Base-by-base conservation (phyloP, 2,888 invertebrate species). In the Biston stratarius region DNA sequence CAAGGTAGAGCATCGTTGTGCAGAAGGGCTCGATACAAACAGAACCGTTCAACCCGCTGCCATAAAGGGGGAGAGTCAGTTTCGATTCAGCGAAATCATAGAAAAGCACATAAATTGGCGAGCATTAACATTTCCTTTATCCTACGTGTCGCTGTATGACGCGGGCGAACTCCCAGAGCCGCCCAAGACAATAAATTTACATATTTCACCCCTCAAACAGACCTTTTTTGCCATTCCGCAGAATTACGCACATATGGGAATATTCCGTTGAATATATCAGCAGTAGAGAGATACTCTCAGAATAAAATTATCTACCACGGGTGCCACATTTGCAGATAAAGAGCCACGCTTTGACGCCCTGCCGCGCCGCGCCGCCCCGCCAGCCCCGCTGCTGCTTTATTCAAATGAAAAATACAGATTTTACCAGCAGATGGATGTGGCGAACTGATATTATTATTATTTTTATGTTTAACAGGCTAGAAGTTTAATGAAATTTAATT, bases 171-270 rank as follows among this genome's bases (percentile, higher is more conserved):
- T 67, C 81, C 77, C 80, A 84, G 87, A 86, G 89, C 90, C 92
- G 92, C 94, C 93, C 93, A 92, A 94, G 92, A 94, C 94, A 94
- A 94, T 94, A 94, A 93, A 94, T 94, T 94, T 94, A 94, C 94
- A 94, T 94, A 94, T 94, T 94, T 94, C 92, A 92, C 94, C 94
- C 93, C 94, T 92, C 92, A 91, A 92, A 92, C 91, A 92, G 94
- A 93, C 94, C 94, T 93, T 93, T 93, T 93, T 94, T 93, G 91
- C 94, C 92, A 93, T 93, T 93, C 91, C 91, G 87, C 91, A 92
- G 93, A 93, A 94, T 94, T 94, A 93, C 94, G 92, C 92, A 91
- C 94, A 93, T 94, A 94, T 94, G 94, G 93, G 94, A 94, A 94
- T 94, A 94, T 94, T 92, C 92, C 85, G 90, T 89, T 91, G 94